phyloP scores from a whole-genome alignment of 2,797 vertebrate genomes.

The Sternotherus odoratus region DNA sequence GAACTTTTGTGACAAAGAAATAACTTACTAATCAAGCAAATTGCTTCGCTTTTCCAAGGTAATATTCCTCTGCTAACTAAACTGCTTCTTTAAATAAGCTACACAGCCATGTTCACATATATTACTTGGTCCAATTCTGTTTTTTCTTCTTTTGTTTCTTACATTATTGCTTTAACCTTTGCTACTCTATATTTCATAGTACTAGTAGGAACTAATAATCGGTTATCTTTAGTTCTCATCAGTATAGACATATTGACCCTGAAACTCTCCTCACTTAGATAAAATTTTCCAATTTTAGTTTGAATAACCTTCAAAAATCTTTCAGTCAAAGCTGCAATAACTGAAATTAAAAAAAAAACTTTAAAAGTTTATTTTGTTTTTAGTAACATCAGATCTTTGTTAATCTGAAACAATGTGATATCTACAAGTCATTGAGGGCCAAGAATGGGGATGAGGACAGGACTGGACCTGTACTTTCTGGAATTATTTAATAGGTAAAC shows the following conservation, averaged over 20 bases:
- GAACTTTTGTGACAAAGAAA: neutral
- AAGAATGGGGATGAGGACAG: neutral
- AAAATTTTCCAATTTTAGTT: neutral
- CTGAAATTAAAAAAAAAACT: neutral
- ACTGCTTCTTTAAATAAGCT: neutral
- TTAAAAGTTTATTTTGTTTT: neutral
- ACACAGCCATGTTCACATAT: neutral
- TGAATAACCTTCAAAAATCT: conserved; percentile 12
- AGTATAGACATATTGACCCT: neutral
- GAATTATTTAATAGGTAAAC: neutral
- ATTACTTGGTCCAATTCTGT: neutral
- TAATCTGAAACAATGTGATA: neutral
- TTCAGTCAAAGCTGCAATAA: neutral
- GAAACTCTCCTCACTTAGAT: neutral
- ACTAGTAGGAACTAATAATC: neutral
- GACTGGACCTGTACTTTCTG: neutral
- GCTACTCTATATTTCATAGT: neutral
- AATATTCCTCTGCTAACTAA: neutral
- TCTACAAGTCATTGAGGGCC: neutral
- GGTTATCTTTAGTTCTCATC: neutral
- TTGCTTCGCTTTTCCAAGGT: neutral
- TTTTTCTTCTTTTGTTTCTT: neutral
- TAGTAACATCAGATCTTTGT: neutral
- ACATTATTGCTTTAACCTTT: neutral
- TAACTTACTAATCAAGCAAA: neutral